A percentile compares a stretch with the other conserved stretches of the same genome.
Evolutionary conservation across 2,113 vertebrate genomes (phyloP).

Genomic region (Halcyon malimbica): DNA sequence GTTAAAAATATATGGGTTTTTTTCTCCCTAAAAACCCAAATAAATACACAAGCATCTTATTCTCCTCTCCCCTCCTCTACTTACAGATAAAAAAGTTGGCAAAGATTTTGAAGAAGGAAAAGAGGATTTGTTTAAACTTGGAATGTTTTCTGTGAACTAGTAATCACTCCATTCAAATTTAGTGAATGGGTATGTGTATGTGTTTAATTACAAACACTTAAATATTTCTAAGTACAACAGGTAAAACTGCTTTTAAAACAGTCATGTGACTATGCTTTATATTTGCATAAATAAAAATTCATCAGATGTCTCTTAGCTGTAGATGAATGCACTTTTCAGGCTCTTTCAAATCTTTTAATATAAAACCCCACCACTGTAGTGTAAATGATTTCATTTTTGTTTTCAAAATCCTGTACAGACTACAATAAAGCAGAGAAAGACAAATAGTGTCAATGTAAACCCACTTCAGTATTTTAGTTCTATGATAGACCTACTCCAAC

Average conservation of each 20-base stretch:
- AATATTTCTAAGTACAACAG: not conserved
- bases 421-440: not conserved
- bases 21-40: not conserved
- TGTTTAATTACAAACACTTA: not conserved
- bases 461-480: not conserved
- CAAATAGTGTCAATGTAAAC: not conserved
- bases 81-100: not conserved
- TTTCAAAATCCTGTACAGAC: not conserved
- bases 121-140: not conserved
- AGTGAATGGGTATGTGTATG: not conserved
- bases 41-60: not conserved
- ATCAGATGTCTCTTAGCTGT: not conserved
- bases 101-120: not conserved
- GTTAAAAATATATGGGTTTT: not conserved
- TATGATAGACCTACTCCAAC: not conserved
- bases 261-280: not conserved
- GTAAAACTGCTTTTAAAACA: not conserved
- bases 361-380: not conserved
- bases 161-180: not conserved
- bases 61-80: not conserved
- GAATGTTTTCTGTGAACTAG: not conserved
- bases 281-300: not conserved
- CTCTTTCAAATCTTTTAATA: not conserved
- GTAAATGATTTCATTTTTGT: rapidly evolving
- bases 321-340: not conserved